These are phyloP conservation scores for Uropsilus gracilis DNA, from an alignment of 2,113 vertebrate genomes.

Conservation along the genomic window DNA sequence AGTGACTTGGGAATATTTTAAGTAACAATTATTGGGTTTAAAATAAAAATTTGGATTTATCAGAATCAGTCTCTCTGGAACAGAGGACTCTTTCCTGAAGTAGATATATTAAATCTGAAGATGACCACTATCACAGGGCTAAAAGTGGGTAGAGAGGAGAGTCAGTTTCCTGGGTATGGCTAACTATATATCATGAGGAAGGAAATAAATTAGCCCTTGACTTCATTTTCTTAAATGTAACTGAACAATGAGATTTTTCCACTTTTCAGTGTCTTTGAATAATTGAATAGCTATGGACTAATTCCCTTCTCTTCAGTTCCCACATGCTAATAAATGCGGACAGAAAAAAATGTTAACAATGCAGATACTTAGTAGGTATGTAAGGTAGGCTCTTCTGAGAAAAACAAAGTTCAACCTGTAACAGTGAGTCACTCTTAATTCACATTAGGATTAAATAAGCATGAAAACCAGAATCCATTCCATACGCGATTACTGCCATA, in stretches of 20 bases:
- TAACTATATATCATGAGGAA: not conserved
- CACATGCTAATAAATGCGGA: not conserved
- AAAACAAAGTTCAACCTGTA: constrained; percentile 23
- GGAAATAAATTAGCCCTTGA: not conserved
- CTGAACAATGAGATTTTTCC: not conserved
- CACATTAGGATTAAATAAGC: constrained; percentile 39
- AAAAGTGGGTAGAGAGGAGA: not conserved
- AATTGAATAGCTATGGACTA: not conserved
- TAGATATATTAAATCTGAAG: not conserved
- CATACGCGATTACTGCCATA: not conserved
- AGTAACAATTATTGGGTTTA: not conserved
- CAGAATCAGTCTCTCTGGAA: not conserved
- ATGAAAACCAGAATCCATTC: constrained; percentile 27
- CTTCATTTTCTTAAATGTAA: not conserved
- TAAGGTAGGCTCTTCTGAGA: not conserved
- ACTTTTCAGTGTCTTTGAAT: not conserved
- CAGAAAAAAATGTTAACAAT: not conserved
- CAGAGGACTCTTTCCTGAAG: not conserved
- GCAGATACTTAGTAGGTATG: not conserved
- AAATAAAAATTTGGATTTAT: constrained; percentile 2
- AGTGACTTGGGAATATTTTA: not conserved
- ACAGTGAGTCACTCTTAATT: constrained; percentile 41
- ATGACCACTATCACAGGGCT: not conserved
- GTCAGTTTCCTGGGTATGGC: not conserved
- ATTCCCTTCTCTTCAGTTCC: constrained; percentile 34